phyloP scores from a whole-genome alignment of 2,113 vertebrate genomes.

The Dicerorhinus sumatrensis region DNA sequence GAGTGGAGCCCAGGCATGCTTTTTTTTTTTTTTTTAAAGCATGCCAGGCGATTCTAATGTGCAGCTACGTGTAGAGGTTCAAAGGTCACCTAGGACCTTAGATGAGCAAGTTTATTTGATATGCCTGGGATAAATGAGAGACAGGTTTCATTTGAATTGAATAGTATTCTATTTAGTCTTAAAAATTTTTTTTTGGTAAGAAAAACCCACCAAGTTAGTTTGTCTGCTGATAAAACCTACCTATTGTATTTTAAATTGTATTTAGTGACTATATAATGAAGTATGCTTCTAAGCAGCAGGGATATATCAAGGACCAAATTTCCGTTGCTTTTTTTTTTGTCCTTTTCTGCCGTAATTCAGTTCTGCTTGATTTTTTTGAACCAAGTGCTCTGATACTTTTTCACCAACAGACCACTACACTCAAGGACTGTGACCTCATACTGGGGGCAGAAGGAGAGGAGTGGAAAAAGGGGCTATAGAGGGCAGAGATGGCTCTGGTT shows the following conservation, averaged over 20 bases:
- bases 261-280: conserved; percentile 1
- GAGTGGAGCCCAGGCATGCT: background rate
- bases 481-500: background rate
- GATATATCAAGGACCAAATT: background rate
- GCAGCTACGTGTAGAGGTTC: conserved; percentile 26
- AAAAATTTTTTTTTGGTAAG: background rate
- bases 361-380: conserved; percentile 33
- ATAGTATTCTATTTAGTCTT: background rate
- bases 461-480: background rate
- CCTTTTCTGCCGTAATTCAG: background rate
- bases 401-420: background rate
- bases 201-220: background rate
- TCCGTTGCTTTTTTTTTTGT: conserved; percentile 45
- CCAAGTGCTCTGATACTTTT: background rate
- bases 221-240: conserved; percentile 36
- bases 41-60: background rate
- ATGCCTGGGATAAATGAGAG: conserved; percentile 38
- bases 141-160: conserved; percentile 44
- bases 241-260: conserved; percentile 5
- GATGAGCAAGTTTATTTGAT: background rate
- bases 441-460: background rate
- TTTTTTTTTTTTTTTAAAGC: background rate
- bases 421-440: background rate
- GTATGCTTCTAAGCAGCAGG: background rate
- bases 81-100: background rate